Evolutionary conservation across 1,140 invertebrate genomes (phyloP), one percentile per base, ranked within the genome.

Genomic region (Triops longicaudatus): DNA sequence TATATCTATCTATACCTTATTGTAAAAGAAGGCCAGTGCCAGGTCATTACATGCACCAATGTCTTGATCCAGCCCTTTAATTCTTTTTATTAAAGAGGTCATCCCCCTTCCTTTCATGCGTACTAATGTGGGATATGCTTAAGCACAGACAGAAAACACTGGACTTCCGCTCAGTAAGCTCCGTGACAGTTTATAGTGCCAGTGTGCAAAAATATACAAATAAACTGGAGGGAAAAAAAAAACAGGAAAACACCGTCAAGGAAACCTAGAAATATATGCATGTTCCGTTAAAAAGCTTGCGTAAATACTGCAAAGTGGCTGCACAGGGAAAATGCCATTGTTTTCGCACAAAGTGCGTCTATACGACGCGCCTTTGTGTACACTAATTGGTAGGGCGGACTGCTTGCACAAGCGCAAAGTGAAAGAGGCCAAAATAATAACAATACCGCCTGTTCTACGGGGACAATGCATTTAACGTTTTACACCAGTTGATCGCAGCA

Each of bases 361-460:
- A 63, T 63, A 63, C 10, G 50, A 63, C n/a, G 50, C 50, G 17
- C 22, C 22, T 63, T 63, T n/a, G 50, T 22, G 50, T 22, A 63
- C 17, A 22, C 50, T 63, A 63, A 63, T 63, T 63, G 50, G 50
- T 63, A 63, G 50, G 50, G 50, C 50, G 50, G 50, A 17, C 17
- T 63, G 14, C 50, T 63, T 22, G 50, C 50, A 63, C 6, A 63
- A 63, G 50, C 50, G 50, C 50, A 63, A 63, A 63, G 50, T 63
- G 50, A 63, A 63, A 63, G 22, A 63, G 50, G 50, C 50, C 50
- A 63, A 63, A 63, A 63, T 63, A 63, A 63, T 63, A 63, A 63
- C 50, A 63, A 63, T 63, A 22, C 50, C 50, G 50, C 50, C 50
- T 63, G 14, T 17, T 63, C 17, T 22, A n/a, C 14, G 14, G 50